phyloP scores from a whole-genome alignment of 1,140 invertebrate species.

The Zophobas atratus region DNA sequence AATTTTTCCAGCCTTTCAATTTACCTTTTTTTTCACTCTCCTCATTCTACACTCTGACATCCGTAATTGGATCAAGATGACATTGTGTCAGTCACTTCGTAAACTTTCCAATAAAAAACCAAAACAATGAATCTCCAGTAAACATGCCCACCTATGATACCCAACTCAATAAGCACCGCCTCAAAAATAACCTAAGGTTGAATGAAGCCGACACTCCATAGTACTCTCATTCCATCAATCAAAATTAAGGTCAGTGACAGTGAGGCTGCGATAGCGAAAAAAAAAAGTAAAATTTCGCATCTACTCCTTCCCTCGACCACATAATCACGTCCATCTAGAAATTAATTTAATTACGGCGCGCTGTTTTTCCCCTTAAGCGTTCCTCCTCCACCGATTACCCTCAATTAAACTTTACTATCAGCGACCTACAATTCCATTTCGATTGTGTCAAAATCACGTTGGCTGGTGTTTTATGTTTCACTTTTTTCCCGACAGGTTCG shows the following conservation, averaged over 20 bases:
- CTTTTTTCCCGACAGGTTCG: not conserved
- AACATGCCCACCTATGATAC: not conserved
- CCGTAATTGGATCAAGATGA: constrained; percentile 11
- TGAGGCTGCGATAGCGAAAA: constrained; percentile 8
- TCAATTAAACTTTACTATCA: constrained; percentile 20
- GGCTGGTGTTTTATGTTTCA: constrained; percentile 14
- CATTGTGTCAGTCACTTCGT: not conserved
- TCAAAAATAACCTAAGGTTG: constrained; percentile 11
- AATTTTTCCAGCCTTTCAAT: not conserved
- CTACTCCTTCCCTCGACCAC: constrained; percentile 1
- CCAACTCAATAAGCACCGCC: constrained; percentile 29
- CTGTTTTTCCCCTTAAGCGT: constrained; percentile 8
- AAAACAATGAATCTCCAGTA: constrained; percentile 24
- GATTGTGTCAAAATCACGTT: constrained; percentile 26
- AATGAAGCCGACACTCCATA: constrained; percentile 44
- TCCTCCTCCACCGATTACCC: constrained; percentile 19
- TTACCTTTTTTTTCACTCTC: not conserved
- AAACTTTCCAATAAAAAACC: constrained; percentile 39
- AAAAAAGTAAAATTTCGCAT: constrained; percentile 40
- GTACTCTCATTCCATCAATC: constrained; percentile 49
- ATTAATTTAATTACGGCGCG: constrained; percentile 32
- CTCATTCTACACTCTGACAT: not conserved
- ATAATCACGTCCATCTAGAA: constrained; percentile 36
- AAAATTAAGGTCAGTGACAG: constrained; percentile 52
- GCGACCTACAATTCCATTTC: constrained; percentile 34